Percentiles rank a stretch among this genome's conserved stretches.
These are phyloP conservation scores for Stegodyphus mimosarum DNA, from an alignment of 1,140 invertebrate genomes.

Conservation along the genomic window DNA sequence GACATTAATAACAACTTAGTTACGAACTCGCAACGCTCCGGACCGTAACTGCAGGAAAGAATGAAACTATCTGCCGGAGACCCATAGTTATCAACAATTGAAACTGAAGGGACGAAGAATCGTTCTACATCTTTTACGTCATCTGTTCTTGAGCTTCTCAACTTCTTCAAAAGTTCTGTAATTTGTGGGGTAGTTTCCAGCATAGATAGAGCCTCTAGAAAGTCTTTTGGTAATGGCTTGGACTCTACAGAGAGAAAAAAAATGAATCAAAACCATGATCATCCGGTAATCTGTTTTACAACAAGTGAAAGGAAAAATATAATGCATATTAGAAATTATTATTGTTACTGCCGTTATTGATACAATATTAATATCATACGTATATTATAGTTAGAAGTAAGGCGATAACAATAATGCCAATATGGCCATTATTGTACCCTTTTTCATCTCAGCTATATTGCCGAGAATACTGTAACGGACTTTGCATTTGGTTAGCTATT, in stretches of 20 bases:
- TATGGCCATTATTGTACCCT: too few species aligned
- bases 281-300: too few species aligned
- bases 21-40: background rate
- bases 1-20: too few species aligned
- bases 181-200: background rate
- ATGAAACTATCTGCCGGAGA: conserved; percentile 30
- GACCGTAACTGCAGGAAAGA: conserved; percentile 40
- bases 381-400: too few species aligned
- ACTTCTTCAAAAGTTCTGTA: background rate
- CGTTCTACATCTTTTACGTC: conserved; percentile 31
- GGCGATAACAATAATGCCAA: too few species aligned
- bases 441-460: too few species aligned
- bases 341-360: too few species aligned
- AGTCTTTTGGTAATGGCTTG: background rate
- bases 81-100: conserved; percentile 12
- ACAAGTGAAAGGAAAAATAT: too few species aligned
- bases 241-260: background rate
- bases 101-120: conserved; percentile 1
- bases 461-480: too few species aligned
- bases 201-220: background rate
- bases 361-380: too few species aligned
- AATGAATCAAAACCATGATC: background rate
- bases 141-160: conserved; percentile 10
- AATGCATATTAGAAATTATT: too few species aligned
- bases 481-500: too few species aligned